These are phyloP conservation scores for Oncopeltus fasciatus DNA, from an alignment of 1,140 invertebrate species.

Conservation along the genomic window DNA sequence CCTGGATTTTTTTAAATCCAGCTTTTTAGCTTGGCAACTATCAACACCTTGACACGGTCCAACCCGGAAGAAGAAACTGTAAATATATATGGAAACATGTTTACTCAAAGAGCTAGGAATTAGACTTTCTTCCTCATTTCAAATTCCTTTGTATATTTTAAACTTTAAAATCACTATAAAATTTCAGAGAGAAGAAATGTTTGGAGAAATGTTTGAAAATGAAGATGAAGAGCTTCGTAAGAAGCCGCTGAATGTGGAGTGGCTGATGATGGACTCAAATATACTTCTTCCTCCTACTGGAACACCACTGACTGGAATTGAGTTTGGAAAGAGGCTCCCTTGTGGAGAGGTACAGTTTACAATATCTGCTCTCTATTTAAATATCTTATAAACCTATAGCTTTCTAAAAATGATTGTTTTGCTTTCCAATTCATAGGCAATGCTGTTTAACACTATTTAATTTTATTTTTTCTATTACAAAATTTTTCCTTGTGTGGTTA, in stretches of 20 bases:
- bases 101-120: too few species aligned
- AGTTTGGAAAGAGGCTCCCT: slow-evolving; percentile 84
- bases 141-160: background rate
- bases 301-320: slow-evolving; percentile 89
- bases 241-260: slow-evolving; percentile 77
- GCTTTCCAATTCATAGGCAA: background rate
- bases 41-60: too few species aligned
- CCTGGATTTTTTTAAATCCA: too few species aligned
- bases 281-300: slow-evolving; percentile 90
- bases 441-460: background rate
- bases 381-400: background rate
- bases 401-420: background rate
- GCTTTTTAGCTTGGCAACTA: too few species aligned
- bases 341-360: slow-evolving; percentile 72
- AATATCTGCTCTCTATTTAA: background rate
- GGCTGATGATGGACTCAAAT: slow-evolving; percentile 89
- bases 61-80: too few species aligned
- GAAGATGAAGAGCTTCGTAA: slow-evolving; percentile 86
- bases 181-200: slow-evolving; percentile 83
- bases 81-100: too few species aligned
- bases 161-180: background rate
- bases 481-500: too few species aligned
- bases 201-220: slow-evolving; percentile 97
- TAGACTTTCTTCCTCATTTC: too few species aligned
- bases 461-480: background rate